These are phyloP conservation scores for Syrmaticus mikado DNA, from an alignment of 2,113 vertebrate species.

Conservation along the genomic window DNA sequence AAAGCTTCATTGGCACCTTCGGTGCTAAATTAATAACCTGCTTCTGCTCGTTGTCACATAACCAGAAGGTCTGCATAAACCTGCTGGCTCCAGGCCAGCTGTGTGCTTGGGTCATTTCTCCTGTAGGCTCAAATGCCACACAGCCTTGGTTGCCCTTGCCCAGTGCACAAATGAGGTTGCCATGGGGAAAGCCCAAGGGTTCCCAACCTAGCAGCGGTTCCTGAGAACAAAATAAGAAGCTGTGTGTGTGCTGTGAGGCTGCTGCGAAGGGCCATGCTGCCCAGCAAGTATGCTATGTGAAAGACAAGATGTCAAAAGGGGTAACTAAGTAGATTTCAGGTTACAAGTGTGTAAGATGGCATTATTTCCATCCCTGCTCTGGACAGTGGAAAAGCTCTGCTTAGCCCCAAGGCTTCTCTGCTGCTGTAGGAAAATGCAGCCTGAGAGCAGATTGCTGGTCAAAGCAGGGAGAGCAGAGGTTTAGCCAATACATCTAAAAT, in stretches of 20 bases:
- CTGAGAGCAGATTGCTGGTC: not conserved
- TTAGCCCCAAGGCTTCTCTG: not conserved
- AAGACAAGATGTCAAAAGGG: not conserved
- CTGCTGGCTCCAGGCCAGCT: not conserved
- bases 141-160: not conserved
- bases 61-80: not conserved
- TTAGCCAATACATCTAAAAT: not conserved
- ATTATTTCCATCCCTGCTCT: not conserved
- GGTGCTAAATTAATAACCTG: not conserved
- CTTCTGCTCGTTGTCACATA: not conserved
- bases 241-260: not conserved
- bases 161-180: not conserved
- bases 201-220: not conserved
- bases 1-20: not conserved
- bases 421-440: not conserved
- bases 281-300: not conserved
- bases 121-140: not conserved
- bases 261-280: fast-evolving
- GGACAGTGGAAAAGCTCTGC: not conserved
- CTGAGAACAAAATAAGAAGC: not conserved
- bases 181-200: not conserved
- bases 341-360: not conserved
- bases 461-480: not conserved
- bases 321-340: not conserved
- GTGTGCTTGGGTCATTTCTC: not conserved